Conservation (phyloP, 2,888 invertebrate genomes). For the Ennomos erosarius region DNA sequence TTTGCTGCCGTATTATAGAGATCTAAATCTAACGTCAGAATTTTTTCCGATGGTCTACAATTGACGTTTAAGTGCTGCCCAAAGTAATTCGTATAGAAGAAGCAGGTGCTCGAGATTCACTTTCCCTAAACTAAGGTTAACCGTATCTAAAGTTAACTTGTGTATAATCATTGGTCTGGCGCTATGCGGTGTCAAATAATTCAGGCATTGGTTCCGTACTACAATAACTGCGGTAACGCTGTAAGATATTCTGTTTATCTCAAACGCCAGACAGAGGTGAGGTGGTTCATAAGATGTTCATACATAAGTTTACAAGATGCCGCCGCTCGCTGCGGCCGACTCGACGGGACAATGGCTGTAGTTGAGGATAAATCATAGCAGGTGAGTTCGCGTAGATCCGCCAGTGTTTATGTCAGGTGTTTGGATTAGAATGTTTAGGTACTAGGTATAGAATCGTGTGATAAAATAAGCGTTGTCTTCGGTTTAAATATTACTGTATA, state of each 20-base stretch:
- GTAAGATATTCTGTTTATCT: constrained; percentile 21
- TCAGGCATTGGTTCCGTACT: constrained; percentile 22
- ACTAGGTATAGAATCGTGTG: not conserved
- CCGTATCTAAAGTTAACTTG: constrained; percentile 4
- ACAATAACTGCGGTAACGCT: constrained; percentile 19
- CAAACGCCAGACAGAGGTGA: constrained; percentile 62
- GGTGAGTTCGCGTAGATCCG: constrained; percentile 67
- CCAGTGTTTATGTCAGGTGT: constrained; percentile 54
- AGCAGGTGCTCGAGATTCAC: too few relatives aligned
- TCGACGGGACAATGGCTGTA: constrained; percentile 75
- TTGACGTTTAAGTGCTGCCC: too few relatives aligned
- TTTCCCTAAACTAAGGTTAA: not conserved
- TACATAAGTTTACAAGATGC: constrained; percentile 59
- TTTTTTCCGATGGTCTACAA: too few relatives aligned
- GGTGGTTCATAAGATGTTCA: constrained; percentile 52
- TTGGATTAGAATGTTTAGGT: constrained; percentile 36
- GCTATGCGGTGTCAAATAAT: constrained; percentile 19
- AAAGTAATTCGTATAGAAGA: too few relatives aligned
- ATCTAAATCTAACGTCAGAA: too few relatives aligned
- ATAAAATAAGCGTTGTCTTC: constrained; percentile 5
- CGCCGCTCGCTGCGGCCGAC: constrained; percentile 59
- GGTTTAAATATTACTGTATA: too few relatives aligned
- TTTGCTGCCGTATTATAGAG: not conserved
- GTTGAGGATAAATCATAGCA: constrained; percentile 75
- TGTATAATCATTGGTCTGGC: constrained; percentile 7